Evolutionary conservation across 2,888 invertebrate genomes (phyloP).

Genomic region (Eudemis profundana): DNA sequence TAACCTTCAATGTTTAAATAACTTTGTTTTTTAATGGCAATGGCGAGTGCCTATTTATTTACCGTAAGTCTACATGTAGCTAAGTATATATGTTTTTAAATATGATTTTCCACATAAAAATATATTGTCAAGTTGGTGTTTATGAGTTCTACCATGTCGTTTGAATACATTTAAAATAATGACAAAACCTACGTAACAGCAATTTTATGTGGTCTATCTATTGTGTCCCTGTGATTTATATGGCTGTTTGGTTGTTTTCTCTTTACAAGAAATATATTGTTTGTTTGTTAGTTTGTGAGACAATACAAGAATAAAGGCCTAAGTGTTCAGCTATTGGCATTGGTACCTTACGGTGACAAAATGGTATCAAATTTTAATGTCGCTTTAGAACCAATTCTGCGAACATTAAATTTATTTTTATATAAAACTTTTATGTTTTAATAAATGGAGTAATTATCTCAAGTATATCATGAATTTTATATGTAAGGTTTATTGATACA

Average conservation of each 20-base stretch:
- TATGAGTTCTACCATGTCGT: too few relatives aligned
- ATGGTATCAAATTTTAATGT: slow-evolving; percentile 8
- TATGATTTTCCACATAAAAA: not conserved
- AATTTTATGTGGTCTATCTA: slow-evolving; percentile 23
- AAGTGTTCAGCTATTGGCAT: slow-evolving; percentile 21
- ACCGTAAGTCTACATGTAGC: not conserved
- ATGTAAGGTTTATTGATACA: not conserved
- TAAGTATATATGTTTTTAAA: not conserved
- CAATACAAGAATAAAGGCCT: slow-evolving; percentile 43
- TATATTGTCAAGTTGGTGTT: not conserved
- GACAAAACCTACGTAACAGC: slow-evolving; percentile 16
- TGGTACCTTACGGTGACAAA: slow-evolving; percentile 7
- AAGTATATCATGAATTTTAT: not conserved
- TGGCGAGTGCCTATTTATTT: slow-evolving; percentile 12
- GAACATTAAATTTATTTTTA: not conserved
- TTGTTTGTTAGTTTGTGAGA: slow-evolving; percentile 32
- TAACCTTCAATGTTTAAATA: slow-evolving; percentile 17
- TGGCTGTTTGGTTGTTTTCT: slow-evolving; percentile 49
- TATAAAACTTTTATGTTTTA: not conserved
- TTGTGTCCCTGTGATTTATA: slow-evolving; percentile 51
- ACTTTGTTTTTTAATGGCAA: slow-evolving; percentile 8
- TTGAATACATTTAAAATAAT: slow-evolving; percentile 18
- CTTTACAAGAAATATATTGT: slow-evolving; percentile 39
- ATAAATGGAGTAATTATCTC: too few relatives aligned
- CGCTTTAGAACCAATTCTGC: slow-evolving; percentile 23